Evolutionary conservation across 2,888 invertebrate species (phyloP).

Genomic region (Dendrolimus pini): DNA sequence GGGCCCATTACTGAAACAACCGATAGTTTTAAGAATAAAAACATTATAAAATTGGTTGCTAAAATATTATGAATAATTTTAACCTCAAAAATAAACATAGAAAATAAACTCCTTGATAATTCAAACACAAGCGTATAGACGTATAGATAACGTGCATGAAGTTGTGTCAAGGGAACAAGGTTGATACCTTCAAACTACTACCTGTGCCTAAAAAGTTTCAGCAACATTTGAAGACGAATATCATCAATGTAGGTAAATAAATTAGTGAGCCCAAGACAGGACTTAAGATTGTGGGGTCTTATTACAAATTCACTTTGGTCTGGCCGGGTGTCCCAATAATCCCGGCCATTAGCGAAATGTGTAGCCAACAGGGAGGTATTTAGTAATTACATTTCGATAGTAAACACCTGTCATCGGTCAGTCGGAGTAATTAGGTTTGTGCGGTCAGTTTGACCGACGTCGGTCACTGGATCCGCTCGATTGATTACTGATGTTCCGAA

Average conservation of each 20-base stretch:
- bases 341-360: conserved; percentile 51
- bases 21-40: too few species aligned
- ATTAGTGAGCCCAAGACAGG: conserved; percentile 47
- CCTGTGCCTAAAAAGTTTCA: conserved; percentile 17
- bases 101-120: too few species aligned
- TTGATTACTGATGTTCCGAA: conserved; percentile 38
- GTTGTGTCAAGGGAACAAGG: background rate
- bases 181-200: background rate
- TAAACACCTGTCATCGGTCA: conserved; percentile 55
- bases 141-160: background rate
- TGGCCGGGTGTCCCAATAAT: conserved; percentile 37
- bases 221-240: conserved; percentile 25
- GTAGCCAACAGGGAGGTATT: conserved; percentile 28
- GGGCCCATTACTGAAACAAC: too few species aligned
- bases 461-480: conserved; percentile 40
- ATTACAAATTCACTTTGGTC: conserved; percentile 65
- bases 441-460: conserved; percentile 47
- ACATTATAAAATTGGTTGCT: too few species aligned
- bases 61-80: too few species aligned
- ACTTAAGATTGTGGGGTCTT: conserved; percentile 42
- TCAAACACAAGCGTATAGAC: too few species aligned
- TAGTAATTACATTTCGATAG: conserved; percentile 57
- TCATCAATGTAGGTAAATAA: conserved; percentile 49
- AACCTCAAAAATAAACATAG: too few species aligned
- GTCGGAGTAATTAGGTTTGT: conserved; percentile 45